Percentiles rank a stretch among this genome's conserved stretches.
phyloP scores from a whole-genome alignment of 1,140 invertebrate genomes.

The Goniozus legneri region DNA sequence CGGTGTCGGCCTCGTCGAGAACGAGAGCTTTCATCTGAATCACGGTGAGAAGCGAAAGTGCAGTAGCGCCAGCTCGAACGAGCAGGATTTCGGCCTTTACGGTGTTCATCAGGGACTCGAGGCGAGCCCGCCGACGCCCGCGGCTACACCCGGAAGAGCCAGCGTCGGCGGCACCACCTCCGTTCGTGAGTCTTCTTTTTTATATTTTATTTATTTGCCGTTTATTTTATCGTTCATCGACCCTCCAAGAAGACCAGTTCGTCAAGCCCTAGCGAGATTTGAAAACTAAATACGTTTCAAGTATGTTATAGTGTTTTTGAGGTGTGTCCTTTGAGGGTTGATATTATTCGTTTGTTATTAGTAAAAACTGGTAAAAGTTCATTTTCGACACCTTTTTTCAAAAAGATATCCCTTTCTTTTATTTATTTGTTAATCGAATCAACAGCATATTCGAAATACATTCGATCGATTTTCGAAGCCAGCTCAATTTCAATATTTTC shows the following conservation, averaged over 20 bases:
- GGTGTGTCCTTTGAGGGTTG: no score
- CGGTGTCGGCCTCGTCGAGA: constrained; percentile 74
- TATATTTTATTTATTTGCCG: neutral
- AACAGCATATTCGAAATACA: no score
- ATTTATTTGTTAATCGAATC: no score
- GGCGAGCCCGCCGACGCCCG: constrained; percentile 54
- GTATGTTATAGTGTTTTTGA: no score
- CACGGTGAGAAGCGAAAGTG: constrained; percentile 65
- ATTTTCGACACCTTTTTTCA: no score
- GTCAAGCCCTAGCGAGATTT: no score
- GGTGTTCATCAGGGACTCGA: constrained; percentile 50
- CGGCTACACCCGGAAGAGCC: constrained; percentile 59
- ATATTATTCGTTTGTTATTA: no score
- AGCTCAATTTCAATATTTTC: no score
- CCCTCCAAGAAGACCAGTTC: neutral
- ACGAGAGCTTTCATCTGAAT: constrained; percentile 64
- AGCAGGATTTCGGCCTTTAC: constrained; percentile 78
- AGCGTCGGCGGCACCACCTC: constrained; percentile 41
- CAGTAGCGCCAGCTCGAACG: constrained; percentile 71
- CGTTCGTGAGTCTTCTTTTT: constrained; percentile 37
- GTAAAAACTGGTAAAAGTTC: no score
- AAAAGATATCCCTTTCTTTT: no score
- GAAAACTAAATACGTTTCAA: no score
- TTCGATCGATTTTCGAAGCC: no score
- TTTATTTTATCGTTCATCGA: neutral